These are phyloP conservation scores for Drosophila falleni DNA, from an alignment of 2,888 invertebrate species.

Conservation along the genomic window DNA sequence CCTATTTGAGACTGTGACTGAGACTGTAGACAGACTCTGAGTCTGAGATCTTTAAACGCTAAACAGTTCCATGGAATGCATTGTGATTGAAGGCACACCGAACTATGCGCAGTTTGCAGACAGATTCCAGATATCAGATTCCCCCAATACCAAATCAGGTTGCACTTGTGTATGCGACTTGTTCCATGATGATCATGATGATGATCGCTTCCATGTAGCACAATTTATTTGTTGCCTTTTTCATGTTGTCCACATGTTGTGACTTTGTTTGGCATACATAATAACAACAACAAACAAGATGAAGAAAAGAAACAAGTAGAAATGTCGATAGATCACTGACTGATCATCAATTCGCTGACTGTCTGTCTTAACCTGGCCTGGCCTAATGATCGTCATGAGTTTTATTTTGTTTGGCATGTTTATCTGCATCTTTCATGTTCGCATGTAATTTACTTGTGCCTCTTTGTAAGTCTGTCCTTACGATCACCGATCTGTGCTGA, in stretches of 20 bases:
- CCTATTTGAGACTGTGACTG: slow-evolving; percentile 17
- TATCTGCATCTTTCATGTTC: slow-evolving; percentile 80
- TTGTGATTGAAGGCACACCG: slow-evolving; percentile 72
- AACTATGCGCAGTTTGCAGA: slow-evolving; percentile 57
- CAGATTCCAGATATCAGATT: slow-evolving; percentile 10
- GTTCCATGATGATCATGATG: slow-evolving; percentile 25
- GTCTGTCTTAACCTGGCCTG: slow-evolving; percentile 24
- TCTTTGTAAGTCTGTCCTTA: slow-evolving; percentile 19
- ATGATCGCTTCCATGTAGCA: slow-evolving; percentile 46
- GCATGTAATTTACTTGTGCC: slow-evolving; percentile 75
- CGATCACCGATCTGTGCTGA: slow-evolving; percentile 31
- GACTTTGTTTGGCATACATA: slow-evolving; percentile 83
- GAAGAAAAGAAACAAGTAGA: slow-evolving; percentile 1
- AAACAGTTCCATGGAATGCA: slow-evolving; percentile 55
- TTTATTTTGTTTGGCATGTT: slow-evolving; percentile 78
- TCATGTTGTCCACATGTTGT: slow-evolving; percentile 81
- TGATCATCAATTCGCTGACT: slow-evolving; percentile 71
- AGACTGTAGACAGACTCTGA: background rate
- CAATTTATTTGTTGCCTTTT: slow-evolving; percentile 63
- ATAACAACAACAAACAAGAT: slow-evolving; percentile 55
- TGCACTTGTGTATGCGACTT: slow-evolving; percentile 44
- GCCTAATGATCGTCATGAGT: slow-evolving; percentile 68
- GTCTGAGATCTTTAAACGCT: slow-evolving; percentile 46
- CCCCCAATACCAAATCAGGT: slow-evolving; percentile 56
- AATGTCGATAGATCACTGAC: slow-evolving; percentile 69